Conservation (phyloP, 2,888 invertebrate species). For the Malthinus seriepunctatus region DNA sequence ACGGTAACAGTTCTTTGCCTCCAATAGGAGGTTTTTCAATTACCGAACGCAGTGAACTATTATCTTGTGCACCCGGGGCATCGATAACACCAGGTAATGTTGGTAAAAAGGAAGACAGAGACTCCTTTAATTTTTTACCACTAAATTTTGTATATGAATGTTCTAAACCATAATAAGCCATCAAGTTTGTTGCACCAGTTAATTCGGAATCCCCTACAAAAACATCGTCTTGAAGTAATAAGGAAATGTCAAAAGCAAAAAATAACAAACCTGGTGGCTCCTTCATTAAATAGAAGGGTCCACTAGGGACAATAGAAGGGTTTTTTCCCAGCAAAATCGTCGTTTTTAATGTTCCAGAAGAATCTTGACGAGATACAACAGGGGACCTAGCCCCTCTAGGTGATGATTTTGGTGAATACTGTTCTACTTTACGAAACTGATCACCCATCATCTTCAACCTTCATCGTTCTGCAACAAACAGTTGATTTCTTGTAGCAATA, state of each 20-base stretch:
- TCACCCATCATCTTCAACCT: slow-evolving; percentile 87
- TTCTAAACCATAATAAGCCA: slow-evolving; percentile 94
- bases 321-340: slow-evolving; percentile 97
- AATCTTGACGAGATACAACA: slow-evolving; percentile 94
- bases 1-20: slow-evolving; percentile 85
- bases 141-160: slow-evolving; percentile 98
- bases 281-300: slow-evolving; percentile 98
- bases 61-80: slow-evolving; percentile 84
- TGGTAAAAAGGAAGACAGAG: slow-evolving; percentile 92
- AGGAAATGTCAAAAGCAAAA: not conserved
- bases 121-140: slow-evolving; percentile 94
- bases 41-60: slow-evolving; percentile 88
- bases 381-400: slow-evolving; percentile 93
- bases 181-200: slow-evolving; percentile 95
- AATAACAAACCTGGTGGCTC: slow-evolving; percentile 78
- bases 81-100: slow-evolving; percentile 95
- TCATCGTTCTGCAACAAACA: slow-evolving; percentile 44
- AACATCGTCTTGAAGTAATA: not conserved
- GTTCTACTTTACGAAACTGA: slow-evolving; percentile 90
- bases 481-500: slow-evolving; percentile 16
- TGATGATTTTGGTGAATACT: slow-evolving; percentile 94
- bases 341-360: slow-evolving; percentile 95
- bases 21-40: slow-evolving; percentile 95
- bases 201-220: slow-evolving; percentile 82
- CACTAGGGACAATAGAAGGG: slow-evolving; percentile 95